Evolutionary conservation across 1,140 invertebrate species (phyloP), one percentile per base, ranked within the genome.

Genomic region (Lordiphosa collinella): DNA sequence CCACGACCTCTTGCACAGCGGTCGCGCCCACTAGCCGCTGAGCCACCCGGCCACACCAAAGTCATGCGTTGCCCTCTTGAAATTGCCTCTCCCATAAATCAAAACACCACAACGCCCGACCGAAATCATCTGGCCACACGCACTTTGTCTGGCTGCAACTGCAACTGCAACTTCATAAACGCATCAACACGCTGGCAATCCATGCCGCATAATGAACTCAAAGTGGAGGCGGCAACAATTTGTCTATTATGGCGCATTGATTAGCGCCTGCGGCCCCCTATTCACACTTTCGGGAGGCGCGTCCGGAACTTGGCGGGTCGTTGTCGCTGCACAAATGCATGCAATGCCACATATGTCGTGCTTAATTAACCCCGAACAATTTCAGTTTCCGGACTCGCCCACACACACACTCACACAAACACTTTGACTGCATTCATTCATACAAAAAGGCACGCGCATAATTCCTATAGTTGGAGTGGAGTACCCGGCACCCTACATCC

Each of bases 331-430:
- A 69, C 72, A 76, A 72, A 84, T 84, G 63, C 78, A 84, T 53
- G 69, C 78, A 63, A 82, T 84, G 78, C 78, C 78, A 84, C 78
- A 84, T 64, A 84, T 84, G 78, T 84, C 78, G 78, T 82, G 78
- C 82, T 84, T 84, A 84, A 84, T 84, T 84, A 84, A 84, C 78
- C 78, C 79, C 78, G 75, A 84, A 84, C 78, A 84, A 84, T 84
- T 78, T 73, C 72, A 64, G 68, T 35, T 47, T 49, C 62, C 46
- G 53, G 37, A 50, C 10, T 16, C 40, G 36, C 49, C 7, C 40
- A 38, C 18, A 34, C 34, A 38, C 59, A 36, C 52, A 43, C 13
- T 40, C 46, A 50, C 32, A 32, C 37, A 43, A 48, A 12, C 22
- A 18, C 46, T 55, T 54, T 61, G 59, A 31, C 46, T 50, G 49